Base-by-base conservation (phyloP, 35 echinoderm and acorn worm genomes). In the Stichopus chloronotus region DNA sequence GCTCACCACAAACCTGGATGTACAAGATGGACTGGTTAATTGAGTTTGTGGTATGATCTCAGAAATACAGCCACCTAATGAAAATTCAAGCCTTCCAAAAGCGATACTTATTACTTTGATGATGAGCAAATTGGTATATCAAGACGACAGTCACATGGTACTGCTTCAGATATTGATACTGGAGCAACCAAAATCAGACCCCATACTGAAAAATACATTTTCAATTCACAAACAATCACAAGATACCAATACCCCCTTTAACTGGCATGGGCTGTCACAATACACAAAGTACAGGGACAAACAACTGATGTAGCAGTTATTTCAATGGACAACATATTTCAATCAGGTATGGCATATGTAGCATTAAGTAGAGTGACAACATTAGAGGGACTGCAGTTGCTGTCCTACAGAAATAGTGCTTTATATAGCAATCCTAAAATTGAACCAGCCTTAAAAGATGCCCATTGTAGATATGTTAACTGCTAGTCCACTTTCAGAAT, bases 21-120 rank as follows among this genome's bases (percentile, higher is more conserved):
- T 96, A 57, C 52, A 93, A 90, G 93, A 96, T 94, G 95, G 93
- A 92, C 77, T 96, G 7, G 58, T 91, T 23, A 92, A 96, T 90
- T 85, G 95, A 59, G 91, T 92, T 61, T 79, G 74, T 21, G 93
- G 93, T 54, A 89, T 10, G 58, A 85, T 88, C 6, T 65, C 25
- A 14, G 16, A 25, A 14, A 23, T 85, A 55, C 7, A 85, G 53
- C 25, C 71, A 10, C 7, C 72, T 11, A 12, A 91, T 91, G 17
- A 7, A 60, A 61, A 21, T 19, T 20, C 86, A 69, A 8, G 61
- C 8, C 68, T 53, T 54, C 52, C 88, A 78, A 78, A 54, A 13
- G 63, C 54, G 8, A 56, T 91, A 54, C 17, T 6, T 52, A 65
- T 91, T 11, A 72, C 11, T 76, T 54, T 91, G 52, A 78, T 13